Percentiles rank a stretch among this genome's conserved stretches.
These are phyloP conservation scores for Tortrix viridana DNA, from an alignment of 2,888 invertebrate species.

Conservation along the genomic window DNA sequence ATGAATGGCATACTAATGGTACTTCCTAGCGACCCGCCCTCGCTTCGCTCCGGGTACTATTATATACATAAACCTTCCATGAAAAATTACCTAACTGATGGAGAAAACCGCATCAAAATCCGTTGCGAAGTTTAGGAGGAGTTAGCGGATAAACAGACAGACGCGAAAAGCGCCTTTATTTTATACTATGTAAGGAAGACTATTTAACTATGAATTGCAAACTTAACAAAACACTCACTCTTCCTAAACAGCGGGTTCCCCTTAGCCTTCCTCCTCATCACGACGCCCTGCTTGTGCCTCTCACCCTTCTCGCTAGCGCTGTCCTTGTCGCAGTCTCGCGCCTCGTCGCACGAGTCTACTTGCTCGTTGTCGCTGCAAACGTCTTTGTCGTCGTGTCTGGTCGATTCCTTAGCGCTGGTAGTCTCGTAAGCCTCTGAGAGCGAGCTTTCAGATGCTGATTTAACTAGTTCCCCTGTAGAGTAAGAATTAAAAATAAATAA, in stretches of 20 bases:
- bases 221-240: constrained; percentile 80
- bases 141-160: too few species aligned
- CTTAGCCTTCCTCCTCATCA: constrained; percentile 85
- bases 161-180: too few species aligned
- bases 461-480: constrained; percentile 80
- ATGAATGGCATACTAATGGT: too few species aligned
- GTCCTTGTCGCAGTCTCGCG: constrained; percentile 61
- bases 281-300: constrained; percentile 59
- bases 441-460: constrained; percentile 95
- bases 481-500: not conserved
- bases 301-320: constrained; percentile 61
- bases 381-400: constrained; percentile 89
- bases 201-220: too few species aligned
- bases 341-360: constrained; percentile 68
- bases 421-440: constrained; percentile 89
- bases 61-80: too few species aligned
- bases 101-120: too few species aligned
- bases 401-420: constrained; percentile 88
- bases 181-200: too few species aligned
- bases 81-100: too few species aligned
- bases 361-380: constrained; percentile 85
- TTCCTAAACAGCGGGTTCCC: constrained; percentile 87
- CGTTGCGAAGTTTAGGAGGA: too few species aligned
- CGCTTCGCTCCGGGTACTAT: too few species aligned
- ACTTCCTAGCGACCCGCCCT: too few species aligned